phyloP scores from a whole-genome alignment of 2,888 invertebrate genomes.

The Meteorus cinctellus region DNA sequence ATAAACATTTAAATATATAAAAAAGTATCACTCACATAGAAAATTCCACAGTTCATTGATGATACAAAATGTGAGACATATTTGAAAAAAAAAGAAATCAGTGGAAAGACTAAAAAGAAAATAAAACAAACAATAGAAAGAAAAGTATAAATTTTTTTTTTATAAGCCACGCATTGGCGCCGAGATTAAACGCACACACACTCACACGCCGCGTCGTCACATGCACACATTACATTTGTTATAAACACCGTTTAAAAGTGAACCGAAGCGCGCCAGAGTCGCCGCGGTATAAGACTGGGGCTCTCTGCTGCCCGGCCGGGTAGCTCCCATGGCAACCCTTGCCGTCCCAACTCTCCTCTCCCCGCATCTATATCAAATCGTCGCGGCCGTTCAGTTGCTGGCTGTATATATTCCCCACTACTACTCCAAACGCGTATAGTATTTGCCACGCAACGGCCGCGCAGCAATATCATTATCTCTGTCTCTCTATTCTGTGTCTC shows the following conservation, averaged over 20 bases:
- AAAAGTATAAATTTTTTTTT: not conserved
- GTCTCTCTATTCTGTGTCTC: constrained; percentile 30
- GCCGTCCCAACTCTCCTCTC: constrained; percentile 54
- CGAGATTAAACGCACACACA: constrained; percentile 29
- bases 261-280: constrained; percentile 63
- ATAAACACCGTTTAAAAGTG: constrained; percentile 41
- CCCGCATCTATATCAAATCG: constrained; percentile 36
- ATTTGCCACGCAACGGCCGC: constrained; percentile 43
- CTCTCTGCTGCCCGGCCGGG: constrained; percentile 70
- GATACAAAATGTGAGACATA: not conserved
- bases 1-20: too few species aligned
- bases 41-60: too few species aligned
- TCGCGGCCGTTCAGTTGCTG: constrained; percentile 34
- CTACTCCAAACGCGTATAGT: constrained; percentile 45
- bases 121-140: not conserved
- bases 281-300: constrained; percentile 70
- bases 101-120: not conserved
- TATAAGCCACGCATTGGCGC: constrained; percentile 1
- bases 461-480: constrained; percentile 24
- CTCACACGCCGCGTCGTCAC: constrained; percentile 40
- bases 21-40: too few species aligned
- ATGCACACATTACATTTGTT: constrained; percentile 48
- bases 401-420: constrained; percentile 36
- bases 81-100: not conserved
- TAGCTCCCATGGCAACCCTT: constrained; percentile 72